A percentile compares a stretch with the other conserved stretches of the same genome.
phyloP scores from a whole-genome alignment of 2,797 vertebrate genomes.

The Diceros bicornis region DNA sequence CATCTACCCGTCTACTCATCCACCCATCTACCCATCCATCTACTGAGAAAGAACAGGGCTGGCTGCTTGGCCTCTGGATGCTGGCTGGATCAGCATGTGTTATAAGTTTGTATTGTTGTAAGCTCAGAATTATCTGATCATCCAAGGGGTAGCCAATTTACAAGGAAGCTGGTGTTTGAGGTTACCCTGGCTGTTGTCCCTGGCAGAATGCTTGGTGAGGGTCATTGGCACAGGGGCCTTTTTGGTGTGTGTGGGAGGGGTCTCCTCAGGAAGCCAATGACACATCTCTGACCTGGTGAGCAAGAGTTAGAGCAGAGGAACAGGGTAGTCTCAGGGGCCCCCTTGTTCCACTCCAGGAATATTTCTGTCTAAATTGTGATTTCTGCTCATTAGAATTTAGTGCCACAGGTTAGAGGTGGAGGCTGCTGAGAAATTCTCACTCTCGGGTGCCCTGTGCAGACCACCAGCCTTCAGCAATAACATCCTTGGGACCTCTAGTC shows the following conservation, averaged over 20 bases:
- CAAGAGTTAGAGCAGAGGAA: not conserved
- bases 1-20: not conserved
- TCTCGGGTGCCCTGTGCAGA: not conserved
- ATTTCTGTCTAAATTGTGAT: not conserved
- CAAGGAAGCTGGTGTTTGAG: not conserved
- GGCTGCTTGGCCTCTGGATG: not conserved
- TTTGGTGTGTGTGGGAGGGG: not conserved
- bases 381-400: not conserved
- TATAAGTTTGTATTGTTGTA: not conserved
- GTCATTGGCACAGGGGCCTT: not conserved
- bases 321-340: not conserved
- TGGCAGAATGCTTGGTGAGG: not conserved
- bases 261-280: not conserved
- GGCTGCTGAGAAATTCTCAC: not conserved
- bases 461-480: not conserved
- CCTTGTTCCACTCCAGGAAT: not conserved
- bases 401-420: not conserved
- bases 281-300: not conserved
- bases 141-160: not conserved
- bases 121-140: not conserved
- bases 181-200: not conserved
- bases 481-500: not conserved
- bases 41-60: not conserved
- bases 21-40: not conserved
- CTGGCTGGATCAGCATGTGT: not conserved